A percentile compares a stretch with the other conserved stretches of the same genome.
phyloP scores from a whole-genome alignment of 2,113 vertebrate genomes.

The Anoplopoma fimbria region DNA sequence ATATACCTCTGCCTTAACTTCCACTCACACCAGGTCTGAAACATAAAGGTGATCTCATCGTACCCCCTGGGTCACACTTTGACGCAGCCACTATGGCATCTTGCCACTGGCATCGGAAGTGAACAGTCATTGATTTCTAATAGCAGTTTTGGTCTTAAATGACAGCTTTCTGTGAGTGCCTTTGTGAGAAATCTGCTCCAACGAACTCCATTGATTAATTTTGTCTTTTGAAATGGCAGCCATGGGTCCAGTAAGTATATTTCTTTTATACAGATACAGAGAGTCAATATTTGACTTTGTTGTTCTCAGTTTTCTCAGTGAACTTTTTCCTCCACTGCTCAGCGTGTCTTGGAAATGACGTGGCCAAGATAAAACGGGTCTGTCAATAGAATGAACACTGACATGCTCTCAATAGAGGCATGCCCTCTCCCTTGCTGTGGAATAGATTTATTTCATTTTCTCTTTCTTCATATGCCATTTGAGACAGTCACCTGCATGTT shows the following conservation, averaged over 20 bases:
- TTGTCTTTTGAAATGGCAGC: conserved; percentile 70
- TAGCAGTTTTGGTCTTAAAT: conserved; percentile 68
- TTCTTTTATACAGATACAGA: conserved; percentile 65
- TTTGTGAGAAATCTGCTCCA: conserved; percentile 69
- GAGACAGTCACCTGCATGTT: conserved; percentile 50
- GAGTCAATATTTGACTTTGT: conserved; percentile 67
- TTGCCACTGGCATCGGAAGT: conserved; percentile 37
- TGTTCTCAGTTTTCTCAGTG: conserved; percentile 50
- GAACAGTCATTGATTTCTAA: conserved; percentile 68
- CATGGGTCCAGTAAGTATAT: conserved; percentile 46
- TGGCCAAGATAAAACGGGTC: conserved; percentile 24
- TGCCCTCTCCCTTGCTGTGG: conserved; percentile 30
- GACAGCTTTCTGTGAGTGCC: conserved; percentile 56
- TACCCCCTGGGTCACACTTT: conserved; percentile 9
- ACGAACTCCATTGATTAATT: conserved; percentile 72
- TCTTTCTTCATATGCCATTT: conserved; percentile 43
- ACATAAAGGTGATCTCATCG: conserved; percentile 32
- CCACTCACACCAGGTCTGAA: conserved; percentile 23
- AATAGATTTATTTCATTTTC: conserved; percentile 53
- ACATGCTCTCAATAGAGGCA: conserved; percentile 59
- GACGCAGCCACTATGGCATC: conserved; percentile 22
- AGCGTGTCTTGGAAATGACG: conserved; percentile 30
- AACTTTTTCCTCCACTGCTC: conserved; percentile 47
- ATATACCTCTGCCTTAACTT: not conserved
- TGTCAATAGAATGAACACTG: conserved; percentile 60